Conservation (phyloP, 2,888 invertebrate species). For the Geotrupes spiniger region DNA sequence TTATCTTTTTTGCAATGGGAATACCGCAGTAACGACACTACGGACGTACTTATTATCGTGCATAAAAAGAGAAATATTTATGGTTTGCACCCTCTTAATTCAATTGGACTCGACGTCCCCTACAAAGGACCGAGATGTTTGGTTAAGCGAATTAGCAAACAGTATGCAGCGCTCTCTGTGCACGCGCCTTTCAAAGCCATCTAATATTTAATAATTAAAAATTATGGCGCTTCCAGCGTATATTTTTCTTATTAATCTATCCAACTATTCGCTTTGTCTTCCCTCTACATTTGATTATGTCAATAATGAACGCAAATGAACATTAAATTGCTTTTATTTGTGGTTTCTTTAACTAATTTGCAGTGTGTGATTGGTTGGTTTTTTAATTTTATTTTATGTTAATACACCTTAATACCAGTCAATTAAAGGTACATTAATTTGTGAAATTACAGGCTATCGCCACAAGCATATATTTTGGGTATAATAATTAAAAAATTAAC, state of each 20-base stretch:
- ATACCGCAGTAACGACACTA: too few species aligned
- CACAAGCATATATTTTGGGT: too few species aligned
- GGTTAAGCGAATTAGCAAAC: constrained; percentile 36
- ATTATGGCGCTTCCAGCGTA: constrained; percentile 30
- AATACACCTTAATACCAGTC: too few species aligned
- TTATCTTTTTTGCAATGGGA: too few species aligned
- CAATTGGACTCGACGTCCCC: constrained; percentile 27
- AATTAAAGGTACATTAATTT: too few species aligned
- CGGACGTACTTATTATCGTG: too few species aligned
- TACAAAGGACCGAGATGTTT: constrained; percentile 27
- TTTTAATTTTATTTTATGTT: too few species aligned
- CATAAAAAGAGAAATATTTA: constrained; percentile 23
- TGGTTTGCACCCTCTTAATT: constrained; percentile 30
- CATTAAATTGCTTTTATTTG: constrained; percentile 1
- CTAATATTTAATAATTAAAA: constrained; percentile 35
- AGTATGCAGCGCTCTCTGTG: constrained; percentile 27
- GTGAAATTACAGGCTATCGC: too few species aligned
- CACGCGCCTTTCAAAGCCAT: constrained; percentile 18
- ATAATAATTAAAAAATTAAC: too few species aligned
- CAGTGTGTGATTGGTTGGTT: too few species aligned
- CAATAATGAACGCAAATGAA: constrained; percentile 2
- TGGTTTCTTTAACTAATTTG: too few species aligned
- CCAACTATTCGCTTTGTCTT: background rate
- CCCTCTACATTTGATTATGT: background rate
- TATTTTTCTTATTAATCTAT: constrained; percentile 31